phyloP scores from a whole-genome alignment of 2,888 invertebrate species.

The Arge pagana region DNA sequence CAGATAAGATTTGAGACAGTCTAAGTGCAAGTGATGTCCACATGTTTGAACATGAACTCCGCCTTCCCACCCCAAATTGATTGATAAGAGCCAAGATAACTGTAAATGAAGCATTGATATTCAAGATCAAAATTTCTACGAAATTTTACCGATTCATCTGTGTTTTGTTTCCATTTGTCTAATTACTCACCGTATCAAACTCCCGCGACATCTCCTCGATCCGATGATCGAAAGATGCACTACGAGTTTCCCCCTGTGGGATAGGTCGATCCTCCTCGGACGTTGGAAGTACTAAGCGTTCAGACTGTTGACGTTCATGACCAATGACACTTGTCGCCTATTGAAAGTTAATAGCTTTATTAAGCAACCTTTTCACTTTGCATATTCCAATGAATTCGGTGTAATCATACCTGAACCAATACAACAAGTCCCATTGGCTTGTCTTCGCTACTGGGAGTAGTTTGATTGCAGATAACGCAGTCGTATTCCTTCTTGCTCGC shows the following conservation, averaged over 20 bases:
- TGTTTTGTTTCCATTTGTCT: background rate
- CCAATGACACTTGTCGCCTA: slow-evolving; percentile 87
- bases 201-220: slow-evolving; percentile 76
- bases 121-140: slow-evolving; percentile 11
- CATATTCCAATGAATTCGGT: slow-evolving; percentile 2
- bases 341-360: slow-evolving; percentile 13
- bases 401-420: slow-evolving; percentile 75
- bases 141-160: background rate
- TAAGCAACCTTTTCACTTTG: background rate
- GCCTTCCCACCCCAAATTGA: slow-evolving; percentile 86
- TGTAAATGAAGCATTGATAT: slow-evolving; percentile 43
- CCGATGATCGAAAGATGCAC: slow-evolving; percentile 76
- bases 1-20: slow-evolving; percentile 91
- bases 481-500: slow-evolving; percentile 76
- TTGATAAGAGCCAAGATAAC: slow-evolving; percentile 79
- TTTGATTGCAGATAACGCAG: slow-evolving; percentile 95
- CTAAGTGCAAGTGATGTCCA: slow-evolving; percentile 95
- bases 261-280: slow-evolving; percentile 68
- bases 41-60: slow-evolving; percentile 94
- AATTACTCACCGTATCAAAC: slow-evolving; percentile 70
- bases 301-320: slow-evolving; percentile 67
- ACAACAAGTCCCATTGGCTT: slow-evolving; percentile 89
- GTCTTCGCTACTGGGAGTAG: slow-evolving; percentile 80
- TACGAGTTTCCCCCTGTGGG: slow-evolving; percentile 68
- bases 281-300: slow-evolving; percentile 66